Base-by-base conservation (phyloP, 2,888 invertebrate genomes). In the Apodemia mormo region DNA sequence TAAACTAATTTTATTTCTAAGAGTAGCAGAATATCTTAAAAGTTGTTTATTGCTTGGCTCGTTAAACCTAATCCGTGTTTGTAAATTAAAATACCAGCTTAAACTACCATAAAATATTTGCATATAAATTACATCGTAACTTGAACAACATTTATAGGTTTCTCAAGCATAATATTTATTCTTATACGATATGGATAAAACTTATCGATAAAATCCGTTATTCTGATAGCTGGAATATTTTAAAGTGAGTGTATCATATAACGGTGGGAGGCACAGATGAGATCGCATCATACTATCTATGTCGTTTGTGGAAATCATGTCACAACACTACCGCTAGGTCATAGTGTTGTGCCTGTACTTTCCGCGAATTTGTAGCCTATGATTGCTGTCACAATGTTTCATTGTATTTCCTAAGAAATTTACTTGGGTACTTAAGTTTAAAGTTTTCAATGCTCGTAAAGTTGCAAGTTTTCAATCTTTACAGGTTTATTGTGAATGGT, bases 271-370 rank as follows among this genome's bases (percentile, higher is more conserved):
- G 72, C 67, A 72, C 68, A 69, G 71, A 72, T 73, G 70, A 71
- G 76, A 83, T 83, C 80, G 79, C 75, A 71, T 76, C 30, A 58
- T 45, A 45, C 29, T 77, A 77, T 82, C 82, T 79, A 80, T 81
- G 83, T 80, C 81, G 79, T 22, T 29, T 78, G 73, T 79, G 81
- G 80, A 78, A 86, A 85, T 80, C 78, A 78, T 86, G 86, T 85
- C 87, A 84, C 84, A 82, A 75, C 83, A 83, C 84, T 84, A 49
- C 56, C 56, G 56, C 40, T 67, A 67, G 54, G 54, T 67, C 54
- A 56, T 49, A 12, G 67, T 69, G 68, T 64, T 70, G 66, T 69
- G 40, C 54, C 68, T 68, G 9, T 10, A 45, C 45, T 68, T 68
- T 40, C 65, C 65, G 65, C 52, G 65, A 30, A n/a, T 65, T n/a